Evolutionary conservation across 2,888 invertebrate genomes (phyloP).

Genomic region (Psylliodes chrysocephalus): DNA sequence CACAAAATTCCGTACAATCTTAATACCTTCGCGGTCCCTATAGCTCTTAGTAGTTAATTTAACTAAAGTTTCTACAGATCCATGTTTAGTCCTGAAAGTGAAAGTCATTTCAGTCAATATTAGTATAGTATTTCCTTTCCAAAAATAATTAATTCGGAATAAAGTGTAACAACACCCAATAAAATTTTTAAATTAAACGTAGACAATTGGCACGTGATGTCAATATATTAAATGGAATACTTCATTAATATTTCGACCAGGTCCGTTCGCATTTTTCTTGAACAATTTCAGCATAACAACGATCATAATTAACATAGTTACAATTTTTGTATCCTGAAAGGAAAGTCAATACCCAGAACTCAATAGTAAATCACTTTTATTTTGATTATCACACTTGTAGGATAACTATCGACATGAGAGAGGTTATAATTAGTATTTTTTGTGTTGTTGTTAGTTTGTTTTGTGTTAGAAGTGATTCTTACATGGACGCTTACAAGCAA

Average conservation of each 20-base stretch:
- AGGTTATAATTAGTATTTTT: not conserved
- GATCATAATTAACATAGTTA: constrained; percentile 12
- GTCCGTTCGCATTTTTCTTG: constrained; percentile 28
- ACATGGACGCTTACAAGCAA: constrained; percentile 73
- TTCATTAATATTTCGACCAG: constrained; percentile 24
- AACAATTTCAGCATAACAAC: constrained; percentile 16
- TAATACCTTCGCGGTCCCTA: too few relatives aligned
- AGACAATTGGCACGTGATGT: constrained; percentile 10
- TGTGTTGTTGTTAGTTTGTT: not conserved
- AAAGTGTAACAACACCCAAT: not conserved
- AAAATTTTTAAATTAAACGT: not conserved
- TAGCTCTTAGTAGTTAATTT: too few relatives aligned
- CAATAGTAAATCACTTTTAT: constrained; percentile 5
- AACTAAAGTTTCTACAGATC: too few relatives aligned
- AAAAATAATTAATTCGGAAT: too few relatives aligned
- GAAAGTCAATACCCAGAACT: constrained; percentile 15
- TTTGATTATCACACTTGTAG: not conserved
- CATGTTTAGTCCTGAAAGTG: too few relatives aligned
- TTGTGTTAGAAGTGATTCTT: constrained; percentile 65
- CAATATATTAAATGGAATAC: not conserved
- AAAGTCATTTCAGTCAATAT: too few relatives aligned
- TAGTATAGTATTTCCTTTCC: too few relatives aligned
- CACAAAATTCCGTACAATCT: too few relatives aligned
- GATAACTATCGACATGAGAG: not conserved
- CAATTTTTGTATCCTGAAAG: constrained; percentile 16